These are phyloP conservation scores for Bactericera cockerelli DNA, from an alignment of 1,140 invertebrate species.

Conservation along the genomic window DNA sequence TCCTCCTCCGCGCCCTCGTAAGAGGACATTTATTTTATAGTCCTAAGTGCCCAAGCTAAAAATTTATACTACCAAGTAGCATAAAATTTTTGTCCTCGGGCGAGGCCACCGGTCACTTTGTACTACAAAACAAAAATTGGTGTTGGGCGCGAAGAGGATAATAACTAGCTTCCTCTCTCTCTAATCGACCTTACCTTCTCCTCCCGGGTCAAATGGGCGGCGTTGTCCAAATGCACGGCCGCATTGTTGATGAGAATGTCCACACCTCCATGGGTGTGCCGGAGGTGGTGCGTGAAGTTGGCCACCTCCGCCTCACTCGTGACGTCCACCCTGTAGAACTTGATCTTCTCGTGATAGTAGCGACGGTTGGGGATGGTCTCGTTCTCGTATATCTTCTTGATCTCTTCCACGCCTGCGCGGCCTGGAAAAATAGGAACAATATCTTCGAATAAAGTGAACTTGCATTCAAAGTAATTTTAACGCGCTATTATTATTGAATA, in stretches of 20 bases:
- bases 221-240: slow-evolving; percentile 35
- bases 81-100: too few species aligned
- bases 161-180: too few species aligned
- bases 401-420: slow-evolving; percentile 34
- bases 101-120: too few species aligned
- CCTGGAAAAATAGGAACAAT: not conserved
- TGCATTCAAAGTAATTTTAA: too few species aligned
- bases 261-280: slow-evolving; percentile 49
- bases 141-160: too few species aligned
- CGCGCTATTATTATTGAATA: too few species aligned
- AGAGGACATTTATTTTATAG: too few species aligned
- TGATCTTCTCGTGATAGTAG: not conserved
- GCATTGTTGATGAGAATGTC: slow-evolving; percentile 76
- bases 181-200: slow-evolving; percentile 31
- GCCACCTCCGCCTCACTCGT: slow-evolving; percentile 38
- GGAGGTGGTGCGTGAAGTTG: slow-evolving; percentile 40
- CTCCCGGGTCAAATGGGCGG: slow-evolving; percentile 32
- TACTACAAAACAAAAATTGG: too few species aligned
- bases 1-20: too few species aligned
- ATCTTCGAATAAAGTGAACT: too few species aligned
- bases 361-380: not conserved
- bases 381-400: slow-evolving; percentile 29
- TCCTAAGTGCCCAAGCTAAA: too few species aligned
- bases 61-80: too few species aligned
- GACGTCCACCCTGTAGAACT: slow-evolving; percentile 53